Conservation (phyloP, 1,140 invertebrate species). For the Plodia interpunctella region DNA sequence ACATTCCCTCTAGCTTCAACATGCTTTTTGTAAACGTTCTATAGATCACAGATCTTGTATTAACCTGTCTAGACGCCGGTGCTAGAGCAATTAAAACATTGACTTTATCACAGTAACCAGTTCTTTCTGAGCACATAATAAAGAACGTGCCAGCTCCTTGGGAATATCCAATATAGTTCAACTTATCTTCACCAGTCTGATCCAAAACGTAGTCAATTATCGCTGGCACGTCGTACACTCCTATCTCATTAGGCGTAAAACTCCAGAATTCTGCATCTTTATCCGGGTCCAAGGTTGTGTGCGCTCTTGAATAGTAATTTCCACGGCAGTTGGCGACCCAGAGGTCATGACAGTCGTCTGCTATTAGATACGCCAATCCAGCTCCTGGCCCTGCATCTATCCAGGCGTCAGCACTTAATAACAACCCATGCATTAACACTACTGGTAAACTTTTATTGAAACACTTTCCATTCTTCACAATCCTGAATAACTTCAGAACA, state of each 20-base stretch:
- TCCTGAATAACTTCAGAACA: slow-evolving; percentile 67
- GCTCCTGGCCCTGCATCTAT: slow-evolving; percentile 80
- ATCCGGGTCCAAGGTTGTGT: slow-evolving; percentile 75
- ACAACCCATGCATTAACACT: slow-evolving; percentile 80
- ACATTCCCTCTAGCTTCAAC: slow-evolving; percentile 19
- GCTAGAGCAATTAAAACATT: slow-evolving; percentile 44
- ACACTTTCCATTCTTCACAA: slow-evolving; percentile 51
- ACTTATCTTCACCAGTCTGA: slow-evolving; percentile 62
- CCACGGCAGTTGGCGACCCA: slow-evolving; percentile 86
- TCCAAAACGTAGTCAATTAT: slow-evolving; percentile 82
- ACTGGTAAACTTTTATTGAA: slow-evolving; percentile 36
- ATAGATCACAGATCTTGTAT: slow-evolving; percentile 39
- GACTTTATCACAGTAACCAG: slow-evolving; percentile 48
- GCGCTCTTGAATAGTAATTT: slow-evolving; percentile 80
- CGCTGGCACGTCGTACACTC: slow-evolving; percentile 83
- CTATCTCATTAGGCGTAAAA: slow-evolving; percentile 84
- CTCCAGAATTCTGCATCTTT: slow-evolving; percentile 72
- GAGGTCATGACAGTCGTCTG: slow-evolving; percentile 86
- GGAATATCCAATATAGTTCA: slow-evolving; percentile 81
- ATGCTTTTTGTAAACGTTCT: slow-evolving; percentile 21
- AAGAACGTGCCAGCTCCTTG: slow-evolving; percentile 75
- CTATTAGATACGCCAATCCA: slow-evolving; percentile 80
- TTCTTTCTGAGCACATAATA: slow-evolving; percentile 54
- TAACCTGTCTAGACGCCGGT: slow-evolving; percentile 40
- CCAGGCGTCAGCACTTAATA: slow-evolving; percentile 82